Base-by-base conservation (phyloP, 2,113 vertebrate species). In the Cranoglanis bouderius region DNA sequence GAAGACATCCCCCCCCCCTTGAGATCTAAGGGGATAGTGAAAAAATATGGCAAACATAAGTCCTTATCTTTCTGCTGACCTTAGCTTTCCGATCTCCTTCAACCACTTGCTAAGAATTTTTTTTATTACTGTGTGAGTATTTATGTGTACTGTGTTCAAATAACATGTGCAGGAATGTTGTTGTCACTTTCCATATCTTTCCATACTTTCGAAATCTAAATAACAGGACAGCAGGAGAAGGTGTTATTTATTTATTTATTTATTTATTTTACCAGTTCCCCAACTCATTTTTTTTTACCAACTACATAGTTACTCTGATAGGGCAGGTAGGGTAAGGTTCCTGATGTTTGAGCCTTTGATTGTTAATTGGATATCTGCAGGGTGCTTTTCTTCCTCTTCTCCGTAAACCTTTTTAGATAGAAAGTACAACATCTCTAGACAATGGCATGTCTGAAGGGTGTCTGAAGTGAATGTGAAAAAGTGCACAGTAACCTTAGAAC, bases 41-140 rank as follows among this genome's bases (percentile, higher is more conserved):
- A 82, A 88, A 92, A 91, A 85, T 78, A 57, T 46, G 78, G 32
- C 78, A 53, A 4, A 14, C n/a, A 32, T 46, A 78, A 90, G 93
- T 90, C 87, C 19, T 82, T 82, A 82, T 82, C 81, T 40, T 82
- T 82, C 81, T 82, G 85, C 93, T 93, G 55, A 83, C 81, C 86
- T 93, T 90, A 90, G 88, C 90, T 92, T 92, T 93, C 86, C 72
- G 85, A 53, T 88, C 49, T 26, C 43, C 84, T 74, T 74, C 21
- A n/a, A 19, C 6, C 1, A 32, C 0, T 87, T 84, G 89, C 35
- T 46, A 59, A 7, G 61, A 63, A 86, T n/a, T 19, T 40, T 59
- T 38, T 35, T 82, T 61, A 9, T 53, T 81, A 29, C 18, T 81
- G 81, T 43, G 81, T 61, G 19, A 38, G 53, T 82, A 59, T 82